A percentile compares a stretch with the other conserved stretches of the same genome.
These are phyloP conservation scores for Scaeva pyrastri DNA, from an alignment of 2,888 invertebrate species.

Conservation along the genomic window DNA sequence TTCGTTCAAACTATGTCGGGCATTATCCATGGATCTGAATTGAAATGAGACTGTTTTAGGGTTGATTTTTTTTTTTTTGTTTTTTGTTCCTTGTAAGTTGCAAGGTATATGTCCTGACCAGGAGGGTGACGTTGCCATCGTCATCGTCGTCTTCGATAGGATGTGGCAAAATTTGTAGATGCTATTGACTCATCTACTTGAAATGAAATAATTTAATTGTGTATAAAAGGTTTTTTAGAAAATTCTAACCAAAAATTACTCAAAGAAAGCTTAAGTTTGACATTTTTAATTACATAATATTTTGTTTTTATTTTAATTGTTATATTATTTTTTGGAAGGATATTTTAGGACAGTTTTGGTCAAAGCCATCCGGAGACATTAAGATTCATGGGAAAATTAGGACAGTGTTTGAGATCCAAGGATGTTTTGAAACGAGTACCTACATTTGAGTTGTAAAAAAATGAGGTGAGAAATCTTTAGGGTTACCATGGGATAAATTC, in stretches of 20 bases:
- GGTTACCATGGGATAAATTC: too few species aligned
- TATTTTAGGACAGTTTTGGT: too few species aligned
- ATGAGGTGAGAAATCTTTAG: too few species aligned
- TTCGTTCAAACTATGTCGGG: constrained; percentile 25
- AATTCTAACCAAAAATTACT: neutral
- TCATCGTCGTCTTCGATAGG: neutral
- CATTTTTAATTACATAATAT: neutral
- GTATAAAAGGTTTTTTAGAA: neutral
- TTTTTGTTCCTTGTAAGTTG: neutral
- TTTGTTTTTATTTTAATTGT: constrained; percentile 21
- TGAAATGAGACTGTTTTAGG: constrained; percentile 33
- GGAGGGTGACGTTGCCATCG: too few species aligned
- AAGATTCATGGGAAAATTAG: too few species aligned
- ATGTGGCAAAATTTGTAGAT: neutral
- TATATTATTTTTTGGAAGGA: neutral
- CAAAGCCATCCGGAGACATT: too few species aligned
- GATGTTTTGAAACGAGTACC: too few species aligned
- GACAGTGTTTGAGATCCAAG: too few species aligned
- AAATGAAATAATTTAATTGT: constrained; percentile 25
- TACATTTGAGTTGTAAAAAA: too few species aligned
- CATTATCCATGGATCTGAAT: constrained; percentile 33
- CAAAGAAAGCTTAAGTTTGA: neutral
- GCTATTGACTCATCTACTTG: constrained; percentile 25
- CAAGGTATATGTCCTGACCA: neutral
- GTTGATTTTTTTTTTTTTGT: neutral